Conservation (phyloP, 2,888 invertebrate genomes). For the Orthosia gothica region DNA sequence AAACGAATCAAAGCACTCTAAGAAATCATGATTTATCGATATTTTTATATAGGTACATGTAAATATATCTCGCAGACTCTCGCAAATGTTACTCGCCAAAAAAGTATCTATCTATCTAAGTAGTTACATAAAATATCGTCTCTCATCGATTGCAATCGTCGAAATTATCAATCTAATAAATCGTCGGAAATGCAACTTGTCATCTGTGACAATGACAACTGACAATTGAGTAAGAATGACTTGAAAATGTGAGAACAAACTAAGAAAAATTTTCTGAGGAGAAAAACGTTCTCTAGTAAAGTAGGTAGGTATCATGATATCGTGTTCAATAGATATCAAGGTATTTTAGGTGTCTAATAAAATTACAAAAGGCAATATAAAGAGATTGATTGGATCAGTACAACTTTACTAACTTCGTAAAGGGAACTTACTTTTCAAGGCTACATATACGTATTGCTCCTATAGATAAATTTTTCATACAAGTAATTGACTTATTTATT, state of each 20-base stretch:
- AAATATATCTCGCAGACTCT: not conserved
- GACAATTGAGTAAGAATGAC: conserved; percentile 37
- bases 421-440: not conserved
- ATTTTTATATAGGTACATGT: not conserved
- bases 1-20: conserved; percentile 12
- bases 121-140: conserved; percentile 12
- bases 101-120: not conserved
- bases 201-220: conserved; percentile 37
- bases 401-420: too few species aligned
- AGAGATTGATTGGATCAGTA: not conserved
- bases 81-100: conserved; percentile 4
- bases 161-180: conserved; percentile 46
- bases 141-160: conserved; percentile 10
- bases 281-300: not conserved
- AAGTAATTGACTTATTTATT: not conserved
- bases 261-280: conserved; percentile 9
- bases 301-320: not conserved
- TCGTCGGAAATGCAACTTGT: conserved; percentile 47
- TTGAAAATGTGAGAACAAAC: conserved; percentile 27
- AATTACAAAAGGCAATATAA: not conserved
- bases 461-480: too few species aligned
- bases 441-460: too few species aligned
- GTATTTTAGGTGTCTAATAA: not conserved
- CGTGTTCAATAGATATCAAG: too few species aligned
- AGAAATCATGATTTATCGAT: not conserved